Evolutionary conservation across 1,140 invertebrate genomes (phyloP), one percentile per base, ranked within the genome.

Genomic region (Maniola jurtina): DNA sequence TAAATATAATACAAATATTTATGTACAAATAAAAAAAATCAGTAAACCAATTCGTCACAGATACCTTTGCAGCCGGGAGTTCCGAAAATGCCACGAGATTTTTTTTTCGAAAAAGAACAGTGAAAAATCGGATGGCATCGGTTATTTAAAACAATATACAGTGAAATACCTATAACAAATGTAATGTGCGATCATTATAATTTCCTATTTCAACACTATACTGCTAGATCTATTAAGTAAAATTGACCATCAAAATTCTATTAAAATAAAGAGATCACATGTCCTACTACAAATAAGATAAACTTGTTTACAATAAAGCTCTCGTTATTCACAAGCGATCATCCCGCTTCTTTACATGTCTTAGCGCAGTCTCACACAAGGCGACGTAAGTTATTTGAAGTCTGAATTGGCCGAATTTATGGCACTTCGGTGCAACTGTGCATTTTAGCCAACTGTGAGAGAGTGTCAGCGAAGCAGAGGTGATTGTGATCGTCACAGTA

Each of bases 211-310:
- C 70, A 66, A 73, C 76, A 86, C 84, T 80, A 84, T 74, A 84
- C 75, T 64, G 79, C 79, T 88, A 90, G 76, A 84, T 76, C 80
- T 89, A 88, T 86, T 88, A 90, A 88, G 86, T 90, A 90, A 89
- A 89, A 87, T 88, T 84, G 84, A 88, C 86, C 84, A 87, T 89
- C 86, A 87, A 90, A 90, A 88, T 84, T 87, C 72, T 87, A 87
- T 88, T 89, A 86, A 86, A 89, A 88, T 88, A 86, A 89, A 88
- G 88, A 90, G 88, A 90, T 90, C 88, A 89, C 80, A 81, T 83
- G 76, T 81, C 80, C 76, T 80, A 85, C 79, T 83, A 88, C 79
- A 81, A 87, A 83, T 81, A 85, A 84, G 79, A 81, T 83, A 86
- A 83, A 84, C 76, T 78, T 79, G 33, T 80, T 83, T 83, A 81